These are phyloP conservation scores for Sarcophilus harrisii DNA, from an alignment of 2,797 vertebrate species.

Conservation along the genomic window DNA sequence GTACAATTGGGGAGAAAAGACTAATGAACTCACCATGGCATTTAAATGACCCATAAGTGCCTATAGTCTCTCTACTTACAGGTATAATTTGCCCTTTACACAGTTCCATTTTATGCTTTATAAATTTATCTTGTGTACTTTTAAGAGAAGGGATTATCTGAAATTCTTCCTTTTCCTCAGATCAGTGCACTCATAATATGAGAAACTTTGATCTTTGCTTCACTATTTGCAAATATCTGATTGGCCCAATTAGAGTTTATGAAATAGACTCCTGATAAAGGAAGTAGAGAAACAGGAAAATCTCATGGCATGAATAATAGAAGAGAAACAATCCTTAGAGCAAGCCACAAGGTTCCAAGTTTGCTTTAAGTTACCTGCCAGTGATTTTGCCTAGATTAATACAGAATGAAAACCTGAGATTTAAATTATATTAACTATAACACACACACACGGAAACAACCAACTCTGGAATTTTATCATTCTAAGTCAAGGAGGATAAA, in stretches of 20 bases:
- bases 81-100: background rate
- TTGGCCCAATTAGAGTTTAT: background rate
- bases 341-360: background rate
- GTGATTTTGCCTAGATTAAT: background rate
- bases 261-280: background rate
- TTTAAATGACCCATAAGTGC: background rate
- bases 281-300: background rate
- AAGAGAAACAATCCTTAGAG: background rate
- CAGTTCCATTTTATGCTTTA: background rate
- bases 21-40: background rate
- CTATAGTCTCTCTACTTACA: background rate
- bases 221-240: background rate
- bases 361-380: background rate
- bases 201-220: background rate
- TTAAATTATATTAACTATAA: background rate
- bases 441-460: background rate
- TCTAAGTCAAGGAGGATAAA: background rate
- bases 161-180: slow-evolving; percentile 4
- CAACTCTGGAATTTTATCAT: background rate
- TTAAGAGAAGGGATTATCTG: background rate
- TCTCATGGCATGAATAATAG: background rate
- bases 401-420: background rate
- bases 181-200: background rate
- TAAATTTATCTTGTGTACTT: background rate
- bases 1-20: background rate